phyloP scores from a whole-genome alignment of 2,888 invertebrate species.

The Quadriops clusia region DNA sequence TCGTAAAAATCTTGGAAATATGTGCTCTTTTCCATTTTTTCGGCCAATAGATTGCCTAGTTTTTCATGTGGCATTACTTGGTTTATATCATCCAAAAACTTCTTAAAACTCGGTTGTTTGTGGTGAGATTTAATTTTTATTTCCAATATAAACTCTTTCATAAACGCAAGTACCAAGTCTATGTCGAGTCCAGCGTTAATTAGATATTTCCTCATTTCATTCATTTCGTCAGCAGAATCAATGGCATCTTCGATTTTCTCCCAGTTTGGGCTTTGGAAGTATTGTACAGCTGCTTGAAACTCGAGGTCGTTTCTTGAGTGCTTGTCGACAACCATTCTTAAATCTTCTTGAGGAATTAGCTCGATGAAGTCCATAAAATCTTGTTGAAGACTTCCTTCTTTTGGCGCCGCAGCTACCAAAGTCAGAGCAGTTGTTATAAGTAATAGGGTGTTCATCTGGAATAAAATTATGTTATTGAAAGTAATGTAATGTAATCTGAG shows the following conservation, averaged over 20 bases:
- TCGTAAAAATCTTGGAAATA: conserved; percentile 12
- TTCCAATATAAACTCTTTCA: neutral
- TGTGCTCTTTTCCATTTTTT: conserved; percentile 15
- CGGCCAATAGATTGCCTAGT: conserved; percentile 8
- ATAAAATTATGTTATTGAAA: too few relatives aligned
- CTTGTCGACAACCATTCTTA: conserved; percentile 13
- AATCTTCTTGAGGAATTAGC: conserved; percentile 14
- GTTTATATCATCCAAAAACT: conserved; percentile 11
- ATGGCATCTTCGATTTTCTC: conserved; percentile 13
- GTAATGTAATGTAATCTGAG: too few relatives aligned
- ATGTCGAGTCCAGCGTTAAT: conserved; percentile 19
- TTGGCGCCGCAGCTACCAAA: too few relatives aligned
- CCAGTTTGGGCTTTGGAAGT: conserved; percentile 17
- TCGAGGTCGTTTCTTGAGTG: conserved; percentile 15
- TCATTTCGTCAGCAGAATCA: conserved; percentile 14
- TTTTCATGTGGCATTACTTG: conserved; percentile 14
- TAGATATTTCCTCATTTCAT: conserved; percentile 13
- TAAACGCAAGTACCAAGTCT: conserved; percentile 5
- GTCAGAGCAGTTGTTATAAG: too few relatives aligned
- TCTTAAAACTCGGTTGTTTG: conserved; percentile 10
- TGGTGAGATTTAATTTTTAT: neutral
- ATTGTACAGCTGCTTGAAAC: conserved; percentile 16
- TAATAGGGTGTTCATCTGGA: too few relatives aligned
- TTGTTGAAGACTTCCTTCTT: neutral
- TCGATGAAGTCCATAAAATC: conserved; percentile 13